Base-by-base conservation (phyloP, 2,888 invertebrate species). In the Apeira syringaria region DNA sequence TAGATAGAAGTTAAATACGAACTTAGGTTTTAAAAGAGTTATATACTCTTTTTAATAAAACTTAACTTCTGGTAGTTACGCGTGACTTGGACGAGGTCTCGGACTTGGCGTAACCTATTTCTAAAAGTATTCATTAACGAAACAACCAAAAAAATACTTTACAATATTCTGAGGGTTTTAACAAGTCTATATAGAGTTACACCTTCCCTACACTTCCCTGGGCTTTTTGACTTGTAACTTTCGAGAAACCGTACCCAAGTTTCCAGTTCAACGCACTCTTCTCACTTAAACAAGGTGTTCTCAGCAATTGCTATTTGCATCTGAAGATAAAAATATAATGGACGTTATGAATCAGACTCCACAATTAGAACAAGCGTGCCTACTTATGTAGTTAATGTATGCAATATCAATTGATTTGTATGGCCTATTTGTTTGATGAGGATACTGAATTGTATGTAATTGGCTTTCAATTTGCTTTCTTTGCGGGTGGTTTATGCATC, bases 231-330 rank as follows among this genome's bases (percentile, higher is more conserved):
- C 29, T 29, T 29, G 29, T 41, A 25, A 11, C 11, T n/a, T 34
- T 41, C 2, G 54, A 59, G 50, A 55, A 28, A 43, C 50, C 41
- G 47, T 54, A n/a, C n/a, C n/a, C n/a, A n/a, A n/a, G n/a, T n/a
- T n/a, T 54, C 44, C 56, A 59, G 70, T 67, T 72, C 74, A 69
- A 61, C 67, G 74, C 67, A 64, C 73, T 67, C 63, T 43, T 47
- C 60, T 56, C 56, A 58, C 56, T 61, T 56, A 55, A 38, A 34
- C 13, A 34, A 33, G 33, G 28, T 34, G 35, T 32, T 31, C 45
- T 35, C 13, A 39, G 34, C 31, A 31, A 31, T 33, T 56, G 64
- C 61, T 68, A 59, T 58, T 57, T 53, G 51, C 47, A 53, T 52
- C 39, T 31, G 12, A 33, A 50, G 61, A 66, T 64, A 61, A 61